Percentiles rank a stretch among this genome's conserved stretches.
These are phyloP conservation scores for Myrmophylax atrothorax DNA, from an alignment of 2,113 vertebrate species.

Conservation along the genomic window DNA sequence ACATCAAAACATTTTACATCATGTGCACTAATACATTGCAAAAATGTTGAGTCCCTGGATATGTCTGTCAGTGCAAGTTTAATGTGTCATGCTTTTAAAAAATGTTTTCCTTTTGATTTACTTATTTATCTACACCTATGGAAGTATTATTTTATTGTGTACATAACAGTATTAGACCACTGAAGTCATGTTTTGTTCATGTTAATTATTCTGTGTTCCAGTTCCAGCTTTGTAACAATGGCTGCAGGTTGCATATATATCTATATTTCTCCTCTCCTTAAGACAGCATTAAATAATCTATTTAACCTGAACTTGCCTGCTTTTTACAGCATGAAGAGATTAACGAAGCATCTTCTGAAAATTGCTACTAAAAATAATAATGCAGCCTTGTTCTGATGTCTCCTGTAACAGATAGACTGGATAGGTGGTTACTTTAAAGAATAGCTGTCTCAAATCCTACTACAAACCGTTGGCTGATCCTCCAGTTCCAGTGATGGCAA, in stretches of 20 bases:
- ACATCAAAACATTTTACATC: neutral
- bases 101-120: constrained; percentile 58
- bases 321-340: constrained; percentile 39
- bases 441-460: neutral
- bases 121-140: constrained; percentile 70
- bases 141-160: constrained; percentile 84
- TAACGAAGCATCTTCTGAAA: constrained; percentile 20
- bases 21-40: neutral
- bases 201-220: constrained; percentile 42
- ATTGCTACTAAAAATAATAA: neutral
- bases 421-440: neutral
- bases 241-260: neutral
- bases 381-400: neutral
- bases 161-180: constrained; percentile 84
- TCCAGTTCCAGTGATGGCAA: neutral
- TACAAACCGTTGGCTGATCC: neutral
- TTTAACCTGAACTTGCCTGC: constrained; percentile 17
- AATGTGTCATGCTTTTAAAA: constrained; percentile 40
- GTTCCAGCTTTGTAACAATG: neutral
- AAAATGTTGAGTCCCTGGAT: neutral
- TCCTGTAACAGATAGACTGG: neutral
- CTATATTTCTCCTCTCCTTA: neutral
- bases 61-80: neutral
- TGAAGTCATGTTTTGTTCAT: constrained; percentile 62
- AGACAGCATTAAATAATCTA: neutral